Conservation (phyloP, 1,140 invertebrate species). For the Eumeta japonica region DNA sequence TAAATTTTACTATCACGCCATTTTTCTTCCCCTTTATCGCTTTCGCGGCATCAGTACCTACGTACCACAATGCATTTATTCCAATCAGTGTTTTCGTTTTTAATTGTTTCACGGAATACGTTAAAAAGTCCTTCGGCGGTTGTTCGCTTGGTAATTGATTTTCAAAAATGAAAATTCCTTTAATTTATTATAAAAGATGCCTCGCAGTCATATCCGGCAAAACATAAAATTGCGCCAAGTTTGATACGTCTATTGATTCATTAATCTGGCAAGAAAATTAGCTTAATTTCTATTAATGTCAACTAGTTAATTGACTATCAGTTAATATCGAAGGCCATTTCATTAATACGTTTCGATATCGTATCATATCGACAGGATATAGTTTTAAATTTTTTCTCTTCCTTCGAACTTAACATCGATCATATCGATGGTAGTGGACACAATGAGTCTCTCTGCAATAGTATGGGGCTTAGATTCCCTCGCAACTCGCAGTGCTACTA, state of each 20-base stretch:
- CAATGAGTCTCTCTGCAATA: neutral
- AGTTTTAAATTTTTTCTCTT: neutral
- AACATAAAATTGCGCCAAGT: slow-evolving; percentile 1
- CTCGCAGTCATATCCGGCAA: neutral
- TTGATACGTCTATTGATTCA: slow-evolving; percentile 1
- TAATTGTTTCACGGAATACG: neutral
- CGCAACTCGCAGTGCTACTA: neutral
- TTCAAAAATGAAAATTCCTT: neutral
- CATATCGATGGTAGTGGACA: slow-evolving; percentile 1
- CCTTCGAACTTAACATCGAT: neutral
- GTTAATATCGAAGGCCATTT: neutral
- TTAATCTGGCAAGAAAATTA: neutral
- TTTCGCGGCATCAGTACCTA: neutral
- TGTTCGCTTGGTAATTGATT: neutral
- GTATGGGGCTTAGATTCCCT: neutral
- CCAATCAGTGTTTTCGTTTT: neutral
- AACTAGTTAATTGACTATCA: neutral
- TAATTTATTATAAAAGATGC: too few species aligned
- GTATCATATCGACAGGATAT: neutral
- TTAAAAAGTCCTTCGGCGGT: neutral
- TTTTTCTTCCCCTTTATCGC: neutral
- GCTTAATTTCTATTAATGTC: too few species aligned
- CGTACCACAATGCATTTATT: neutral
- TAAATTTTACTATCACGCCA: slow-evolving; percentile 1
- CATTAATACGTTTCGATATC: too few species aligned